These are phyloP conservation scores for Epinephelus malabaricus DNA, from an alignment of 2,797 vertebrate genomes.

Conservation along the genomic window DNA sequence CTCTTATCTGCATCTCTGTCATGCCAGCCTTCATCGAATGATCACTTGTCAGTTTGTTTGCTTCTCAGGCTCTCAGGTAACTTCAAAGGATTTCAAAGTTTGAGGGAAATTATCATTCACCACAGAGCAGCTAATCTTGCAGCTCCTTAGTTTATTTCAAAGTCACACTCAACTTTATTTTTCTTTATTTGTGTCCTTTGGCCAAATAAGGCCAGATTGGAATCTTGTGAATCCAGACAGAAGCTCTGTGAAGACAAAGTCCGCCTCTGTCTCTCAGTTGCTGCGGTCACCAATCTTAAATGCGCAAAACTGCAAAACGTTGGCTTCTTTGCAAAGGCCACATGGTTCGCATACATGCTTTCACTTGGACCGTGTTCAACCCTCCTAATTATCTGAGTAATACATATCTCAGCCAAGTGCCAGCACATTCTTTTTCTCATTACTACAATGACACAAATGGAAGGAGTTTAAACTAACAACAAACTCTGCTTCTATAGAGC, in stretches of 20 bases:
- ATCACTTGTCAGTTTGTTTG: background rate
- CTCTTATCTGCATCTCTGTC: background rate
- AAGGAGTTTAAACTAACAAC: slow-evolving; percentile 1
- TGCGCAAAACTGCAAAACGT: background rate
- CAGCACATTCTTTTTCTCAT: slow-evolving; percentile 15
- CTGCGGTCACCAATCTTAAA: background rate
- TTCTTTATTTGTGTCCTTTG: background rate
- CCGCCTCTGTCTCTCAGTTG: background rate
- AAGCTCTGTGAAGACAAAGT: background rate
- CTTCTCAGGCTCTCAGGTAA: background rate
- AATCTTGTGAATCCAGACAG: background rate
- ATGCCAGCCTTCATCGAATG: background rate
- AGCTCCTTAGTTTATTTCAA: background rate
- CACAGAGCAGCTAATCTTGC: background rate
- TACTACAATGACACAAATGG: slow-evolving; percentile 2
- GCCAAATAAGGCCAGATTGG: background rate
- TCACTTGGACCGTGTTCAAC: slow-evolving; percentile 30
- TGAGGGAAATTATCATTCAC: background rate
- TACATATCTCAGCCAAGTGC: slow-evolving; percentile 16
- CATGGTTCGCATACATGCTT: slow-evolving; percentile 23
- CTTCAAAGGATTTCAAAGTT: background rate
- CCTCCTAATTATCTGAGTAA: slow-evolving; percentile 17
- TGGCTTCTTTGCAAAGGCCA: slow-evolving; percentile 19
- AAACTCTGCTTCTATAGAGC: slow-evolving; percentile 16
- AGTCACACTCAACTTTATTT: background rate